These are phyloP conservation scores for Microchirus variegatus DNA, from an alignment of 2,797 vertebrate genomes.

Conservation along the genomic window DNA sequence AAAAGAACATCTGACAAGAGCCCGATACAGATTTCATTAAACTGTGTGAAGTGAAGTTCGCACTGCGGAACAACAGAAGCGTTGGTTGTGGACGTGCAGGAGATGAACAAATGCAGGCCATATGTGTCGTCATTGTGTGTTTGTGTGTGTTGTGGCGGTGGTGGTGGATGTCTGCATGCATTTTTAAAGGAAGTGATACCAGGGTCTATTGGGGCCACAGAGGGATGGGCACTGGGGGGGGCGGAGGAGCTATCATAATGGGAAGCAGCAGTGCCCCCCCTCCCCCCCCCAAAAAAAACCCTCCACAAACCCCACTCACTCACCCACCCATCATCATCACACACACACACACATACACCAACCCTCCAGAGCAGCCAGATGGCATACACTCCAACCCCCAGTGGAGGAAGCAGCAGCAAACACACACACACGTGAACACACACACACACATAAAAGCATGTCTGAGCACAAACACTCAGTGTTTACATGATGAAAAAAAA, in stretches of 20 bases:
- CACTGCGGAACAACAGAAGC: constrained; percentile 8
- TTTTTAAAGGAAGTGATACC: constrained; percentile 18
- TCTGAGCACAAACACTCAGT: constrained; percentile 11
- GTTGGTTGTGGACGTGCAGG: constrained; percentile 17
- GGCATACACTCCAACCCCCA: constrained; percentile 76
- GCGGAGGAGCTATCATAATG: constrained; percentile 68
- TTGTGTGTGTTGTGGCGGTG: constrained; percentile 6
- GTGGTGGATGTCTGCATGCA: constrained; percentile 1
- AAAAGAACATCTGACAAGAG: neutral
- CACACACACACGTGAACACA: constrained; percentile 30
- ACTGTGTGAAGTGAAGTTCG: constrained; percentile 13
- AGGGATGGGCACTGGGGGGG: constrained; percentile 54
- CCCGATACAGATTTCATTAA: constrained; percentile 8
- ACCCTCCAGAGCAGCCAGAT: constrained; percentile 77
- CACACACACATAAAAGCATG: constrained; percentile 22
- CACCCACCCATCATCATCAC: neutral
- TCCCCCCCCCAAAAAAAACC: too few species aligned
- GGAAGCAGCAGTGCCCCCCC: constrained; percentile 51
- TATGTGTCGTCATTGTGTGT: constrained; percentile 8
- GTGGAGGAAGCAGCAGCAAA: constrained; percentile 59
- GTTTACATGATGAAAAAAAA: constrained; percentile 1
- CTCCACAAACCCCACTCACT: constrained; percentile 27
- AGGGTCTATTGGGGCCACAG: constrained; percentile 47
- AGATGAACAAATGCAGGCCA: constrained; percentile 16
- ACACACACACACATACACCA: constrained; percentile 38